Evolutionary conservation across 2,888 invertebrate species (phyloP), one percentile per base, ranked within the genome.

Genomic region (Emmelina monodactyla): DNA sequence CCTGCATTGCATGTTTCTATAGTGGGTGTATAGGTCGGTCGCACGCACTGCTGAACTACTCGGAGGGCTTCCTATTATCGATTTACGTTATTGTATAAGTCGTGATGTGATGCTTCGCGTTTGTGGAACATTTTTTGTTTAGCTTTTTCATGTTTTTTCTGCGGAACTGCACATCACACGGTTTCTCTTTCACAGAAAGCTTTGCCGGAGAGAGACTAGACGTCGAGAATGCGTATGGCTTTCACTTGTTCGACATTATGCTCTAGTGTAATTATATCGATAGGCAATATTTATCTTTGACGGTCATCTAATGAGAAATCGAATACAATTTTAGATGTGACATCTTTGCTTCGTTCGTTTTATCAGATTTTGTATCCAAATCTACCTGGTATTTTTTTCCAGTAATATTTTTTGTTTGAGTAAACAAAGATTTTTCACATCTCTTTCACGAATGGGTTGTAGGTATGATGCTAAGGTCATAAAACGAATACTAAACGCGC

Each of bases 31-130:
- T 76, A 71, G 78, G 79, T 78, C 78, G 78, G 63, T 68, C 61
- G 72, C 76, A 76, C 76, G 78, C 78, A 79, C 78, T 75, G 75
- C 71, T 78, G 76, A 78, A 75, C 78, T 78, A 78, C 64, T 76
- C 76, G 69, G 71, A 73, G 75, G 73, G 72, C 66, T 76, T 75
- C 78, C 73, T 72, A 71, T 70, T 75, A 79, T 78, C 76, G 76
- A 78, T 75, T 75, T 69, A 71, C 68, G 73, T 66, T 63, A 62
- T 62, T 65, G 64, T 65, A 58, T 60, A 63, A 62, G 59, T 61
- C 59, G 60, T 50, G 55, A 48, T 56, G 58, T 57, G 54, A 55
- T 55, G 58, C 54, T 29, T 14, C 15, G 16, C 52, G 55, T 66
- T 68, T 60, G 51, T 41, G 38, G 48, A 49, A 40, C 49, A 55